These are phyloP conservation scores for Cybosia mesomella DNA, from an alignment of 2,888 invertebrate species.

Conservation along the genomic window DNA sequence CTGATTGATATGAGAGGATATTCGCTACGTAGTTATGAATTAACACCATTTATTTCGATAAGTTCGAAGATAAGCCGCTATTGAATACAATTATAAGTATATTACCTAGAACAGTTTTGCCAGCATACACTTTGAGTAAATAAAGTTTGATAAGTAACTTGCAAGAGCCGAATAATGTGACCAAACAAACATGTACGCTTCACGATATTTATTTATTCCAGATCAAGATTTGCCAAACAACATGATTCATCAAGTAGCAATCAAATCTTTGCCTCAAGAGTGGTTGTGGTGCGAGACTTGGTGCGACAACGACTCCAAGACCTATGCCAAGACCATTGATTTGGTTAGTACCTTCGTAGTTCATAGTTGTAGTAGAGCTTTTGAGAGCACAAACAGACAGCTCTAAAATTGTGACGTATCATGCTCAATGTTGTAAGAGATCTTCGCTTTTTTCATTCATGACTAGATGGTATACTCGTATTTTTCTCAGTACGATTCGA, in stretches of 20 bases:
- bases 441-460: no score
- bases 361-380: background rate
- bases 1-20: no score
- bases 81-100: no score
- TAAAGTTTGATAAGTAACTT: background rate
- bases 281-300: slow-evolving; percentile 99
- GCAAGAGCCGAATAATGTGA: background rate
- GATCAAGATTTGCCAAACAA: slow-evolving; percentile 99
- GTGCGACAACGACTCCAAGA: slow-evolving; percentile 97
- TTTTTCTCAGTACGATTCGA: no score
- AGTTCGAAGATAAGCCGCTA: no score
- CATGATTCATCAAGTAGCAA: slow-evolving; percentile 99
- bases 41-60: no score
- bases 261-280: slow-evolving; percentile 99
- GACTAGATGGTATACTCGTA: no score
- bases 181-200: background rate
- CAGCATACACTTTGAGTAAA: background rate
- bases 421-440: no score
- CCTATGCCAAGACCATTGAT: slow-evolving; percentile 98
- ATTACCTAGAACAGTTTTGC: no score
- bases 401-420: no score
- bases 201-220: slow-evolving; percentile 56
- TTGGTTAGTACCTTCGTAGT: slow-evolving; percentile 88
- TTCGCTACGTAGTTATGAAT: no score
- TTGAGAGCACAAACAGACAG: no score